These are phyloP conservation scores for Eudemis profundana DNA, from an alignment of 2,888 invertebrate species.

Conservation along the genomic window DNA sequence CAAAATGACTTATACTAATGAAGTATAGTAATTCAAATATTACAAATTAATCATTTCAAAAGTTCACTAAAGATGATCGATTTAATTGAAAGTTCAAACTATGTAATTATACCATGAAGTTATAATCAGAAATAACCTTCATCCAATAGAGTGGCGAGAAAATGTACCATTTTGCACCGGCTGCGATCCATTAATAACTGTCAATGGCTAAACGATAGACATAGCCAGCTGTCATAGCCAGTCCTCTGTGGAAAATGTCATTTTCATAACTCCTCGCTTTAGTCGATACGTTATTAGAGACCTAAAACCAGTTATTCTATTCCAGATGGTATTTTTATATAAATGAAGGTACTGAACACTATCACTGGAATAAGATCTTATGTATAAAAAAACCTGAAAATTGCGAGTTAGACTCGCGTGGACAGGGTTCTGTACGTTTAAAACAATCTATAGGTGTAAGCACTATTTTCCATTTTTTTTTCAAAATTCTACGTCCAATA, in stretches of 20 bases:
- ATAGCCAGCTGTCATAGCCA: conserved; percentile 33
- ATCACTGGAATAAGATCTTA: too few relatives aligned
- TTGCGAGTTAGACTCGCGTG: too few relatives aligned
- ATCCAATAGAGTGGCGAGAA: conserved; percentile 8
- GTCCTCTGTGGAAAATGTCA: conserved; percentile 5
- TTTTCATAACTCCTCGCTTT: conserved; percentile 6
- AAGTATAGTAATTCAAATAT: too few relatives aligned
- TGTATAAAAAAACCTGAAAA: too few relatives aligned
- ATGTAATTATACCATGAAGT: not conserved
- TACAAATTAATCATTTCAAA: too few relatives aligned
- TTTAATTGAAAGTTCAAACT: too few relatives aligned
- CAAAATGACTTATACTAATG: too few relatives aligned
- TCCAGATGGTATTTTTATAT: not conserved
- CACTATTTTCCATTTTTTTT: too few relatives aligned
- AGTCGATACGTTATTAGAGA: not conserved
- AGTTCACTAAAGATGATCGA: not conserved
- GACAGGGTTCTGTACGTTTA: too few relatives aligned
- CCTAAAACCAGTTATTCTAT: not conserved
- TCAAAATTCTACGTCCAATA: too few relatives aligned
- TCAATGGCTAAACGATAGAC: conserved; percentile 35
- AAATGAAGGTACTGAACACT: too few relatives aligned
- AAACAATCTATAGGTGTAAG: too few relatives aligned
- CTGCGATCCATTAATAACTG: conserved; percentile 34
- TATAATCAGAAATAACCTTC: conserved; percentile 10
- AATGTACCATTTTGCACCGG: conserved; percentile 23